These are phyloP conservation scores for Mobula hypostoma DNA, from an alignment of 2,113 vertebrate species.

Conservation along the genomic window DNA sequence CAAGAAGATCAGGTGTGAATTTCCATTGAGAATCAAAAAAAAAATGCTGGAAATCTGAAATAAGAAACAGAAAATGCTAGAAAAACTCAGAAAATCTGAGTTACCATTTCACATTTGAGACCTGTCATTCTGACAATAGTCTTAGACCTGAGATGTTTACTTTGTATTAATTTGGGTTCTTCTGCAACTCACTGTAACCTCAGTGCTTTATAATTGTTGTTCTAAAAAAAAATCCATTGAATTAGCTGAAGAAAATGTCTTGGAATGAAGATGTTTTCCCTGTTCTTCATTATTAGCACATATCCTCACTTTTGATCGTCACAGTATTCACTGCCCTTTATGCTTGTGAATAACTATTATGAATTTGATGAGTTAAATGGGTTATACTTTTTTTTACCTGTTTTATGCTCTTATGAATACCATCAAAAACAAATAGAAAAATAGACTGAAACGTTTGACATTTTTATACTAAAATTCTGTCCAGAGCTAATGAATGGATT, in stretches of 20 bases:
- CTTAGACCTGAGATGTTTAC: too few relatives aligned
- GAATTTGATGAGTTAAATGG: not conserved
- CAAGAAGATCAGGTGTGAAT: not conserved
- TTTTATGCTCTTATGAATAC: not conserved
- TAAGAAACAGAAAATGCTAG: too few relatives aligned
- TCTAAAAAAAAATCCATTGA: not conserved
- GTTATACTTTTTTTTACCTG: not conserved
- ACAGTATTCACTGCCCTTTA: not conserved
- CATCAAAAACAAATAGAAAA: not conserved
- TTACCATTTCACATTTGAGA: too few relatives aligned
- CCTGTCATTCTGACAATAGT: too few relatives aligned
- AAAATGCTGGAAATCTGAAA: too few relatives aligned
- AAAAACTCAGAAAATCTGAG: too few relatives aligned
- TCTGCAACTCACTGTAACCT: not conserved
- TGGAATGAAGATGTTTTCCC: not conserved
- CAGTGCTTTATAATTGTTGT: not conserved
- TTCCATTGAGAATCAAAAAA: too few relatives aligned
- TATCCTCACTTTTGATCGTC: not conserved
- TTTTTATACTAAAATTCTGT: not conserved
- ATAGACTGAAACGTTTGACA: not conserved
- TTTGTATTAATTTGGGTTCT: not conserved
- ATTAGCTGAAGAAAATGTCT: not conserved
- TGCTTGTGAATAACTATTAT: not conserved
- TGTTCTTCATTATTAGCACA: not conserved
- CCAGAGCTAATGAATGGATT: too few relatives aligned